phyloP scores from a whole-genome alignment of 2,888 invertebrate genomes.

The Sphaerophoria taeniata region DNA sequence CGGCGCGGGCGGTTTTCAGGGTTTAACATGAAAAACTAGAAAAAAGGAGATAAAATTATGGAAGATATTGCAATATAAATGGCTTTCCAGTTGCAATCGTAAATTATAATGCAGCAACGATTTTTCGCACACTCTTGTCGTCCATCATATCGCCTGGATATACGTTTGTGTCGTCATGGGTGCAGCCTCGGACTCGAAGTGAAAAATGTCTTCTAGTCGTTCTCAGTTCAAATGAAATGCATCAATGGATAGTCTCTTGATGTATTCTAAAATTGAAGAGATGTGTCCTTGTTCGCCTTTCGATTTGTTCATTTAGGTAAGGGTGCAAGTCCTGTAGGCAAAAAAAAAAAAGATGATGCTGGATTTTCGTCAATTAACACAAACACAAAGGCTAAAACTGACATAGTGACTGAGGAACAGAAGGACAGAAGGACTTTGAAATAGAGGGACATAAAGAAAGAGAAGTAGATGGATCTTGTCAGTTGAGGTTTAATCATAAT shows the following conservation, averaged over 20 bases:
- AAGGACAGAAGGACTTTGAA: too few species aligned
- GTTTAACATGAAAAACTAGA: slow-evolving; percentile 1
- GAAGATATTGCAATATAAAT: slow-evolving; percentile 72
- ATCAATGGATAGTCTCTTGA: slow-evolving; percentile 41
- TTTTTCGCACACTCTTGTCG: slow-evolving; percentile 60
- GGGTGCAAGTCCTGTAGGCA: neutral
- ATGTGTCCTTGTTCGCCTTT: slow-evolving; percentile 36
- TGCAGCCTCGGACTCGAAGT: neutral
- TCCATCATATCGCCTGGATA: slow-evolving; percentile 50
- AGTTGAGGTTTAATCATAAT: too few species aligned
- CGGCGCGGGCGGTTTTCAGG: too few species aligned
- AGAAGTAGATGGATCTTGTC: too few species aligned
- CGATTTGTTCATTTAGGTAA: neutral
- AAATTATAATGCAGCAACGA: slow-evolving; percentile 67
- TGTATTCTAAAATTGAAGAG: slow-evolving; percentile 48
- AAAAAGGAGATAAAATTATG: slow-evolving; percentile 57
- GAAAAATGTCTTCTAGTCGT: slow-evolving; percentile 27
- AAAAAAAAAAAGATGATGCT: too few species aligned
- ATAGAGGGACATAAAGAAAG: too few species aligned
- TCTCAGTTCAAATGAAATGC: neutral
- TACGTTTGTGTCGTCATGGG: slow-evolving; percentile 35
- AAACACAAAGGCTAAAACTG: too few species aligned
- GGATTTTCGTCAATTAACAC: too few species aligned
- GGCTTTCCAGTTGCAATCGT: slow-evolving; percentile 66
- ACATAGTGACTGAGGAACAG: too few species aligned